These are phyloP conservation scores for Empis stercorea DNA, from an alignment of 2,888 invertebrate species.

Conservation along the genomic window DNA sequence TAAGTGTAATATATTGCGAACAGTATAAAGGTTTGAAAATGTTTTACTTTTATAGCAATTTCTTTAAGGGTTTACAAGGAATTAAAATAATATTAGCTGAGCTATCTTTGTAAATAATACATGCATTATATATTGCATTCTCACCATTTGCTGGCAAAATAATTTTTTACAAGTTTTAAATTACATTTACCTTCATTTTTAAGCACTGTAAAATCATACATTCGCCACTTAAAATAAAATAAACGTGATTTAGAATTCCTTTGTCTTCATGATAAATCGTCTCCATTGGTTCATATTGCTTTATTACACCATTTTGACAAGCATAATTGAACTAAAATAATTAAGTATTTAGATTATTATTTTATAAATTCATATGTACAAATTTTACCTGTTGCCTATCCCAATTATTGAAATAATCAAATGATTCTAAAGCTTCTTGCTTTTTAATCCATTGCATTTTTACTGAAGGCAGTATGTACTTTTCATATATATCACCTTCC, in stretches of 20 bases:
- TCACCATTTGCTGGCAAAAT: too few species aligned
- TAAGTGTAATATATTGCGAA: too few species aligned
- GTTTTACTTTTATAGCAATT: too few species aligned
- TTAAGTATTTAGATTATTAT: neutral
- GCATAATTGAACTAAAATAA: constrained; percentile 18
- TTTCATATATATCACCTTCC: too few species aligned
- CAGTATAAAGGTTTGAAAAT: too few species aligned
- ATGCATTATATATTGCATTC: too few species aligned
- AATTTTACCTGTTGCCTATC: constrained; percentile 21
- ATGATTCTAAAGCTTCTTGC: constrained; percentile 21
- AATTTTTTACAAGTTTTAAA: too few species aligned
- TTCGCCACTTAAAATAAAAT: constrained; percentile 32
- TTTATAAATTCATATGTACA: neutral
- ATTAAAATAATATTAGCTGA: too few species aligned
- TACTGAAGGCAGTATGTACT: neutral
- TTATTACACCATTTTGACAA: constrained; percentile 22
- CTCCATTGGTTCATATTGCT: constrained; percentile 28
- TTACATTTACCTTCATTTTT: constrained; percentile 13
- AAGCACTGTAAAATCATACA: constrained; percentile 32
- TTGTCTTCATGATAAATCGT: constrained; percentile 27
- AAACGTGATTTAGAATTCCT: constrained; percentile 25
- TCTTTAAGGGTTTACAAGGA: too few species aligned
- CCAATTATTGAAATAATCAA: constrained; percentile 29
- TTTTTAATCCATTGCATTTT: constrained; percentile 25
- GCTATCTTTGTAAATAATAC: too few species aligned